These are phyloP conservation scores for Plebejus melissa DNA, from an alignment of 2,888 invertebrate species.

Conservation along the genomic window DNA sequence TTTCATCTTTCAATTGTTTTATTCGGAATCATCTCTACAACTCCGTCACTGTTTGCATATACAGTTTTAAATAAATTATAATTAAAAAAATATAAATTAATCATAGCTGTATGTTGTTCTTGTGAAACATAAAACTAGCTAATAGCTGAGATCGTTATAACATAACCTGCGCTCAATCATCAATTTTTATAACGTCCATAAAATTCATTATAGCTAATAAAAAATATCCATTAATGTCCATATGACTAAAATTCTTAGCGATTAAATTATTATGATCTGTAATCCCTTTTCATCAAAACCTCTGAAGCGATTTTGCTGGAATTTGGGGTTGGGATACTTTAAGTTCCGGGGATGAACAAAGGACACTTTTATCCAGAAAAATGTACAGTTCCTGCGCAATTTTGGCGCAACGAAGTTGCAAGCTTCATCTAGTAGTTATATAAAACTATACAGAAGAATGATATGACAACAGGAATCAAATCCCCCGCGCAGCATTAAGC, in stretches of 20 bases:
- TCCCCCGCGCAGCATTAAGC: slow-evolving; percentile 47
- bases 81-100: neutral
- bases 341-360: no score
- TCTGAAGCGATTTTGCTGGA: no score
- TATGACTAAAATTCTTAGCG: neutral
- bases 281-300: no score
- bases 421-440: no score
- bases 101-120: neutral
- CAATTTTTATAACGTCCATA: neutral
- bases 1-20: neutral
- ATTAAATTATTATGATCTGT: neutral
- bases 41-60: neutral
- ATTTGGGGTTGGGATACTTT: no score
- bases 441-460: slow-evolving; percentile 6
- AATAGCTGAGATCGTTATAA: neutral
- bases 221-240: neutral
- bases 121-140: neutral
- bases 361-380: no score
- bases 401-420: no score
- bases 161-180: neutral
- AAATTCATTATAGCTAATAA: neutral
- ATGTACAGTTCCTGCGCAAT: no score
- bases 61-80: neutral
- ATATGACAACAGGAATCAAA: slow-evolving; percentile 40
- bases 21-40: neutral